Evolutionary conservation across 1,140 invertebrate genomes (phyloP), one percentile per base, ranked within the genome.

Genomic region (Bombus impatiens): DNA sequence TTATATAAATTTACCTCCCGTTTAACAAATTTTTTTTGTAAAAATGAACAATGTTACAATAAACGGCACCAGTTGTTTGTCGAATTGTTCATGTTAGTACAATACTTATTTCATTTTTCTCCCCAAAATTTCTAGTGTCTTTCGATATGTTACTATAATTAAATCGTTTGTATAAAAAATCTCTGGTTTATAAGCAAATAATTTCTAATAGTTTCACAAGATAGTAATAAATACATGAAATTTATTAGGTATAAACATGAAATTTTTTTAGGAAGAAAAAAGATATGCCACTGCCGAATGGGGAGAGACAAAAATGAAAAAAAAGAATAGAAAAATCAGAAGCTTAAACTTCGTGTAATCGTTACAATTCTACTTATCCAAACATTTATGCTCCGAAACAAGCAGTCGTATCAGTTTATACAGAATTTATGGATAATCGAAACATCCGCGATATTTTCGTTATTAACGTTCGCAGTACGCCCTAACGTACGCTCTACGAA

Each of bases 21-120:
- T 75, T n/a, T 42, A 62, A 47, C n/a, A 62, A 82, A 65, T 44
- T 12, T 35, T 57, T 62, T 62, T 13, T 62, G 13, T 82, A 65
- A 47, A 75, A 76, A 84, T 62, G 25, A 71, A 83, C 28, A 32
- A 32, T 32, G 32, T 32, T 59, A 57, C 12, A 78, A 78, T 70
- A 70, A 78, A 84, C 25, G 18, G 22, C 68, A 70, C 22, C 13
- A 68, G 28, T 67, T 12, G 22, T 79, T 79, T 35, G 22, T 47
- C 22, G 10, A 79, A 35, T 68, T 65, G 10, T 42, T 42, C 37
- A 9, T 35, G 22, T 78, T 25, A 37, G 28, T 22, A 77, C 10
- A 67, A 22, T 67, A 65, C 37, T 59, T 62, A 0, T 78, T 37
- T 70, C 47, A 53, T 18, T 25, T 32, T 82, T 44, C 35, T 32